phyloP scores from a whole-genome alignment of 1,140 invertebrate species.

The Drosophila dunni region DNA sequence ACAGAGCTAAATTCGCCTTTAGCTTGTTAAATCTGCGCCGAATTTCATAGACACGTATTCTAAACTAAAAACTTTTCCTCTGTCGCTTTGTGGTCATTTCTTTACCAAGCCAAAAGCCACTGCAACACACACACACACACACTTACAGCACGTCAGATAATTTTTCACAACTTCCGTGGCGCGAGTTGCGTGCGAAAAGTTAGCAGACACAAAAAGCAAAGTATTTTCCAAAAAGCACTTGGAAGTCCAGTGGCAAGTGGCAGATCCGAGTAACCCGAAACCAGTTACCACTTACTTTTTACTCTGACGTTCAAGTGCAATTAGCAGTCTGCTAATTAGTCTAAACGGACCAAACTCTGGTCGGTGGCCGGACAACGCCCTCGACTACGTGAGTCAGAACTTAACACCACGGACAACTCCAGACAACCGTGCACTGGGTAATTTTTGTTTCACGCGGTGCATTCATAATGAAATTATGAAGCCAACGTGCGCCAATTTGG shows the following conservation, averaged over 20 bases:
- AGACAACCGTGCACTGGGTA: constrained; percentile 24
- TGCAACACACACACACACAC: background rate
- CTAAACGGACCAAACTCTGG: constrained; percentile 53
- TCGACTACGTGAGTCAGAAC: constrained; percentile 25
- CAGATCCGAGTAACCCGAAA: background rate
- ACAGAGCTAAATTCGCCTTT: background rate
- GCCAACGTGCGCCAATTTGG: constrained; percentile 77
- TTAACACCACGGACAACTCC: constrained; percentile 10
- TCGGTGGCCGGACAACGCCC: constrained; percentile 31
- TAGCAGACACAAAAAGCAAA: constrained; percentile 36
- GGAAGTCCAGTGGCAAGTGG: background rate
- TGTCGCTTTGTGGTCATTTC: constrained; percentile 2
- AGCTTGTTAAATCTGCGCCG: background rate
- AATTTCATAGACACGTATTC: constrained; percentile 7
- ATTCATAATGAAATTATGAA: constrained; percentile 80
- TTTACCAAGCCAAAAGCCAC: constrained; percentile 14
- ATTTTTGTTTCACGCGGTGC: constrained; percentile 62
- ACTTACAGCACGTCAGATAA: constrained; percentile 41
- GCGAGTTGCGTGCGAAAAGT: constrained; percentile 60
- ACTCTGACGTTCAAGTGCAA: constrained; percentile 73
- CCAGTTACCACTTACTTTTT: constrained; percentile 41
- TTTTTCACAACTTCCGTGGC: constrained; percentile 61
- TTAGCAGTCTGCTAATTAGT: constrained; percentile 78
- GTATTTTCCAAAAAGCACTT: constrained; percentile 13
- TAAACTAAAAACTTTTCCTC: constrained; percentile 21